Evolutionary conservation across 2,888 invertebrate species (phyloP), one percentile per base, ranked within the genome.

Genomic region (Alsophila aescularia): DNA sequence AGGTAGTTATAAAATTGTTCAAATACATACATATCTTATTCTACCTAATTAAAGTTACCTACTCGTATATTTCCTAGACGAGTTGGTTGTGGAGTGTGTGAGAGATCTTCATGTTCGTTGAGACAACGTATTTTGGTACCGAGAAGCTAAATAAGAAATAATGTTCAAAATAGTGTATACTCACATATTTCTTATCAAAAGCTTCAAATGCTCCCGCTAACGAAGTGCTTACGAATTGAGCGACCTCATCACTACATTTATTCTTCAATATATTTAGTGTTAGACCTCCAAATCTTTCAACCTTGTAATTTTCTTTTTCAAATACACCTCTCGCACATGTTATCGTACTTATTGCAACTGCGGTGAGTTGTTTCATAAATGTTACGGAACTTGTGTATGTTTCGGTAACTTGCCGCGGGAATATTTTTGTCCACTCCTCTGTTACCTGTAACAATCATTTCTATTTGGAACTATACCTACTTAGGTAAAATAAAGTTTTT

Each of bases 131-230:
- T n/a, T n/a, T n/a, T n/a, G n/a, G n/a, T n/a, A n/a, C n/a, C n/a
- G n/a, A n/a, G n/a, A n/a, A n/a, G n/a, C n/a, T n/a, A n/a, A n/a
- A n/a, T n/a, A n/a, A n/a, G n/a, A n/a, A n/a, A n/a, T n/a, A n/a
- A n/a, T n/a, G n/a, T n/a, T n/a, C n/a, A n/a, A n/a, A n/a, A n/a
- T n/a, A n/a, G n/a, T n/a, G 58, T 9, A 12, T 41, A 73, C 86
- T 81, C 66, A 90, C 90, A 64, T 86, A 90, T 86, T 84, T 84
- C 53, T 87, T 88, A 41, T 90, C 87, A 40, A 90, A 80, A 0
- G 90, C 90, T 9, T 88, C 85, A 56, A 87, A 88, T n/a, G 88
- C 83, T 52, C 84, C 79, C 5, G 59, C 69, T 8, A 90, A 59
- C 1, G 84, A 72, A 0, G 81, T 77, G 54, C 79, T 85, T 1